These are phyloP conservation scores for Micrasema minimum DNA, from an alignment of 1,140 invertebrate genomes.

Conservation along the genomic window DNA sequence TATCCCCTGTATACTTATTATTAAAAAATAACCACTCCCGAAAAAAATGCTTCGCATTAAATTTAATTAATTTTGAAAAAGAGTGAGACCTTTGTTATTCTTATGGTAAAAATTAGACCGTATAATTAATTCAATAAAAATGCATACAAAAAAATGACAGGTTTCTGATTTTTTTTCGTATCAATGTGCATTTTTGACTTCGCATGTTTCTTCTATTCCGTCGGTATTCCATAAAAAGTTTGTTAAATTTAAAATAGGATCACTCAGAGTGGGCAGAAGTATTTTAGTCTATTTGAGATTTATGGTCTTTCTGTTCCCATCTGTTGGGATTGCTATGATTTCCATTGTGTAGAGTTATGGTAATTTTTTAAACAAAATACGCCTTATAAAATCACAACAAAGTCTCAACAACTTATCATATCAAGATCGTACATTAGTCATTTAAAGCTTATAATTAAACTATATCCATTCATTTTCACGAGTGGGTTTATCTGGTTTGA, in stretches of 20 bases:
- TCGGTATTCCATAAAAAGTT: too few species aligned
- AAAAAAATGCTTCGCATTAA: too few species aligned
- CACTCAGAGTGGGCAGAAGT: conserved; percentile 25
- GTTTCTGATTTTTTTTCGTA: too few species aligned
- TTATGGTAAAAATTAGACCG: too few species aligned
- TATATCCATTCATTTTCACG: conserved; percentile 43
- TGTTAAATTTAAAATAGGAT: conserved; percentile 36
- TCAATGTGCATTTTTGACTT: too few species aligned
- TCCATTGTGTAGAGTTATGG: conserved; percentile 25
- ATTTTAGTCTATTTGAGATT: conserved; percentile 36
- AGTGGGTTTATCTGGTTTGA: conserved; percentile 43
- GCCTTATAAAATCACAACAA: conserved; percentile 48
- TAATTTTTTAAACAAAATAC: conserved; percentile 25
- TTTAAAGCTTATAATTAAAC: conserved; percentile 50
- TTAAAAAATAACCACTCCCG: too few species aligned
- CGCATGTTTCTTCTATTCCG: too few species aligned
- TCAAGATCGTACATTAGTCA: conserved; percentile 51
- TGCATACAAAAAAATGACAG: too few species aligned
- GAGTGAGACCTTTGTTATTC: too few species aligned
- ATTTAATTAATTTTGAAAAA: too few species aligned
- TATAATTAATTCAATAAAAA: too few species aligned
- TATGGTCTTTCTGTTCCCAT: conserved; percentile 39
- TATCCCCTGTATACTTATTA: too few species aligned
- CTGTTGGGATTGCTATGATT: conserved; percentile 39
- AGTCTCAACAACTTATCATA: conserved; percentile 44